Base-by-base conservation (phyloP, 2,797 vertebrate species). In the Mycteria americana region DNA sequence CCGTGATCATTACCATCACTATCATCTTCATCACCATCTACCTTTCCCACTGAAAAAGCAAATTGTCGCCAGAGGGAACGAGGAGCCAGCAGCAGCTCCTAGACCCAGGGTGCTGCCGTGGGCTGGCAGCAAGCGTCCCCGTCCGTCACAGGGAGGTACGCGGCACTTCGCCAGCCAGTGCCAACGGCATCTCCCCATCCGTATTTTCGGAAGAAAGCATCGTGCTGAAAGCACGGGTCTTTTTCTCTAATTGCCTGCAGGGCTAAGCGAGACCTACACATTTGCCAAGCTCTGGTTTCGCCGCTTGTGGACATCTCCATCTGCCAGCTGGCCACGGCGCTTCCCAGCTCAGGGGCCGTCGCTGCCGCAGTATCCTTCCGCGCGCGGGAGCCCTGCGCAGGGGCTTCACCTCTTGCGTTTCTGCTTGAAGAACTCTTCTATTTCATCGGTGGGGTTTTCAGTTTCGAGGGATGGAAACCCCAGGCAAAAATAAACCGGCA, bases 161-260 rank as follows among this genome's bases (percentile, higher is more conserved):
- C 0, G 1, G 56, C 17, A 19, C 3, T 7, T n/a, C 7, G 2
- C 27, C 24, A 41, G 10, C 0, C 0, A 18, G 51, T 18, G 41
- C 46, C 2, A 2, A 13, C 1, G 3, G 43, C 70, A 18, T 1
- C 21, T 17, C 53, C 24, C 25, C 13, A 0, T 53, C 28, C 7
- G 0, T 46, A 21, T 21, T 37, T 87, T 54, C 48, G 51, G 56
- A 84, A 89, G 43, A 39, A 89, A 57, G 9, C 23, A n/a, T 27
- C 0, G 0, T 31, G 37, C 33, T 79, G 63, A 76, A 46, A 65
- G 69, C 45, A 64, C 10, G 25, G 35, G 27, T 56, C 70, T 88
- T 28, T 28, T 41, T 67, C 39, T 48, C n/a, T 79, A 43, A n/a
- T 11, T 60, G 39, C 46, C 60, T 53, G 22, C 39, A 37, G 57